These are phyloP conservation scores for Metopia argyrocephala DNA, from an alignment of 2,888 invertebrate species.

Conservation along the genomic window DNA sequence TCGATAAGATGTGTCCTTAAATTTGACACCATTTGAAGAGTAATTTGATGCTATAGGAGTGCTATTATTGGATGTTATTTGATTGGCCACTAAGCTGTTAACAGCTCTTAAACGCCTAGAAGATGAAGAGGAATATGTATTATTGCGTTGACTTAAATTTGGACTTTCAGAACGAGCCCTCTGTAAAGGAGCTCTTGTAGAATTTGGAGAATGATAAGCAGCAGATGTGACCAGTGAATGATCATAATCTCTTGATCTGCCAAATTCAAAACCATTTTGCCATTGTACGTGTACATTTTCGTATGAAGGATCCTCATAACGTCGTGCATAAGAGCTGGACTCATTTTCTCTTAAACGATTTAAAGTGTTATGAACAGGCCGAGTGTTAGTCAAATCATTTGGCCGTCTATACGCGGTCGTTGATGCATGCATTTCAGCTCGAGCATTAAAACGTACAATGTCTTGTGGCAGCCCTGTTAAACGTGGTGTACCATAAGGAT, in stretches of 20 bases:
- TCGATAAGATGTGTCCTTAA: conserved; percentile 74
- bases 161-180: conserved; percentile 78
- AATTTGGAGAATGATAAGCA: conserved; percentile 66
- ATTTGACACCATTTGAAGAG: conserved; percentile 65
- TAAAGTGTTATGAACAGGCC: conserved; percentile 75
- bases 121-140: conserved; percentile 69
- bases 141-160: conserved; percentile 68
- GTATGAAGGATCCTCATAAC: conserved; percentile 77
- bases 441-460: conserved; percentile 76
- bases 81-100: conserved; percentile 61
- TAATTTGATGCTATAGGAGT: conserved; percentile 51
- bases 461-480: conserved; percentile 73
- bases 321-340: conserved; percentile 65
- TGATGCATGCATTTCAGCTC: conserved; percentile 71
- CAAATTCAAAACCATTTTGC: conserved; percentile 78
- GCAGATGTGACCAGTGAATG: conserved; percentile 52
- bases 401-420: conserved; percentile 66
- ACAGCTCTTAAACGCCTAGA: conserved; percentile 67
- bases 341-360: conserved; percentile 74
- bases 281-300: conserved; percentile 78
- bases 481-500: conserved; percentile 73
- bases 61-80: conserved; percentile 50
- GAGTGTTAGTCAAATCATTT: conserved; percentile 68
- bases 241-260: conserved; percentile 75
- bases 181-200: conserved; percentile 67